A percentile compares a stretch with the other conserved stretches of the same genome.
Conservation (phyloP, 2,888 invertebrate species). For the Brenthis ino region DNA sequence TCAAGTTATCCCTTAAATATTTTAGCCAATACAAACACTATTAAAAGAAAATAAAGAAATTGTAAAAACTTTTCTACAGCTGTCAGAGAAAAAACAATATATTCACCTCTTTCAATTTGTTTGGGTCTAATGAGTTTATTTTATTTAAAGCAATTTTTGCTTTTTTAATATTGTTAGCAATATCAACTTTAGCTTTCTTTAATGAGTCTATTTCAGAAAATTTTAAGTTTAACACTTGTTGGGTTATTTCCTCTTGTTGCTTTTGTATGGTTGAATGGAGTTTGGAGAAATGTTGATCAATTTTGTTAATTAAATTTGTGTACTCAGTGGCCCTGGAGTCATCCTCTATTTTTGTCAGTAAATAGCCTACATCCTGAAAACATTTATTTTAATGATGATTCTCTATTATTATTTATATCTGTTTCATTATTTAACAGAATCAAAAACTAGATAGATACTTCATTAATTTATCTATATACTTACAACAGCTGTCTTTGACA, state of each 20-base stretch:
- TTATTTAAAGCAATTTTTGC: conserved; percentile 44
- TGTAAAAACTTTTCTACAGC: background rate
- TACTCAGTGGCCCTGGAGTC: conserved; percentile 55
- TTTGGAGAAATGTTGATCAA: conserved; percentile 79
- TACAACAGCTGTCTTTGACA: conserved; percentile 75
- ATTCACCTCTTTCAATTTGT: conserved; percentile 58
- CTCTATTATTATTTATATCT: too few relatives aligned
- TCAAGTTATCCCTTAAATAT: too few relatives aligned
- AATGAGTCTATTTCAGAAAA: conserved; percentile 60
- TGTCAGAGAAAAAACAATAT: background rate
- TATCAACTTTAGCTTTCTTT: conserved; percentile 52
- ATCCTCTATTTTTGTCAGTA: conserved; percentile 61
- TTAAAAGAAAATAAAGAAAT: too few relatives aligned
- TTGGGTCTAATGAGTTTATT: conserved; percentile 47
- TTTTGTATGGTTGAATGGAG: conserved; percentile 78
- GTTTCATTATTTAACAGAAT: too few relatives aligned
- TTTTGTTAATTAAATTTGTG: conserved; percentile 53
- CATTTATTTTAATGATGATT: background rate
- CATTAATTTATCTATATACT: conserved; percentile 42
- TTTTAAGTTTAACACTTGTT: conserved; percentile 57
- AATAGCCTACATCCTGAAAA: conserved; percentile 67
- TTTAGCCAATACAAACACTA: too few relatives aligned
- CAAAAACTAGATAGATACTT: too few relatives aligned
- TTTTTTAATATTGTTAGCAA: conserved; percentile 57
- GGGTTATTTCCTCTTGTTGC: conserved; percentile 71